Base-by-base conservation (phyloP, 2,113 vertebrate species). In the Oxygymnocypris stewartii region DNA sequence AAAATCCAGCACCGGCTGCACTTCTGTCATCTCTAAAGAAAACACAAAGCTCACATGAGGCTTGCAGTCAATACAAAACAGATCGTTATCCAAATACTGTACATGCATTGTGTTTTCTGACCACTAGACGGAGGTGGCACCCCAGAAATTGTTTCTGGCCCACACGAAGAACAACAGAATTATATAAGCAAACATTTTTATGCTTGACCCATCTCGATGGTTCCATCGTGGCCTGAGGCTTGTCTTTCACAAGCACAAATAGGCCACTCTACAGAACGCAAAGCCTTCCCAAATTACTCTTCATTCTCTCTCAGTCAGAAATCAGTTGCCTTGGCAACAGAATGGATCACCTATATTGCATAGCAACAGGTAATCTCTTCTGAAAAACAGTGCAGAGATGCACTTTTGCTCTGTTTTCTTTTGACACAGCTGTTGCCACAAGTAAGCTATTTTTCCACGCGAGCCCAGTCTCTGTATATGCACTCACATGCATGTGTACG, bases 1-100 rank as follows among this genome's bases (percentile, higher is more conserved):
- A 13, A 96, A 96, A 88, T 96, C 95, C 91, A 96, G 87, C 51
- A 95, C 94, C 0, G 95, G 95, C 88, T 96, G 94, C 90, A 96
- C 94, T 88, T 96, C 95, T 4, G 95, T 96, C 95, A 96, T 96
- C 23, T 90, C 88, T 89, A 12, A 25, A 49, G 49, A 85, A 25
- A 85, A 63, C 5, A 77, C 10, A 82, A 23, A 67, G 81, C 54
- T 23, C 1, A 12, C 28, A 57, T 79, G 25, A 83, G 14, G 18
- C 42, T 25, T 14, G 42, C 47, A 78, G 9, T 31, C 47, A 78
- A 7, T 51, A 35, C 40, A 49, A 35, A 44, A 11, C 5, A n/a
- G 3, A 67, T 42, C 18, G 10, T 51, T 78, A 28, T 37, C 16
- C 25, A 10, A 78, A 35, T 25, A 31, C 12, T 63, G 23, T 11